Conservation (phyloP, 1,140 invertebrate genomes). For the Sesamia nonagrioides region DNA sequence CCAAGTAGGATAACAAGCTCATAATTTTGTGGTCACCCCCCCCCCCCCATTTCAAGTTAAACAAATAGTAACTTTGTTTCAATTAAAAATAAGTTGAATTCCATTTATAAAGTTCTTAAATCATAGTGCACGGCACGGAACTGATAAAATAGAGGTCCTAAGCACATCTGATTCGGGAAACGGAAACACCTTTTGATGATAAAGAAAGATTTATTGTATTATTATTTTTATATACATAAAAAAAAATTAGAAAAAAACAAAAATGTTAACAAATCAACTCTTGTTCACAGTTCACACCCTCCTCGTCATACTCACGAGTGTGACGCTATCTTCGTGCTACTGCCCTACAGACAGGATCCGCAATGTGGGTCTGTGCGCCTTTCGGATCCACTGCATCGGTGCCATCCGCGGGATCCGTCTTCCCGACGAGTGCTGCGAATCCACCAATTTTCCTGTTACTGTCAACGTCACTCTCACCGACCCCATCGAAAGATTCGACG, state of each 20-base stretch:
- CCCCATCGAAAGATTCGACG: slow-evolving; percentile 61
- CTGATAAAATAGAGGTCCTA: too few relatives aligned
- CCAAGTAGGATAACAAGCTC: too few relatives aligned
- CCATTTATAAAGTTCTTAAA: too few relatives aligned
- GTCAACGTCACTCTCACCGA: slow-evolving; percentile 68
- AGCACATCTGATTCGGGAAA: too few relatives aligned
- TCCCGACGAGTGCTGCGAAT: slow-evolving; percentile 63
- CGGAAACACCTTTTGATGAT: too few relatives aligned
- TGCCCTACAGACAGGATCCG: slow-evolving; percentile 64
- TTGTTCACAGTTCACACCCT: slow-evolving; percentile 58
- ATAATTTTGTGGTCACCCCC: too few relatives aligned
- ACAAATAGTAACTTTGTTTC: too few relatives aligned
- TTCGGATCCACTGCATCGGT: slow-evolving; percentile 65
- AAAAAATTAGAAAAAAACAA: background rate
- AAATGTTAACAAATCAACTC: too few relatives aligned
- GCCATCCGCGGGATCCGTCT: slow-evolving; percentile 61
- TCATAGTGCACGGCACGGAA: too few relatives aligned
- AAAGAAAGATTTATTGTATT: too few relatives aligned
- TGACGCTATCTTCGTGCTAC: slow-evolving; percentile 56
- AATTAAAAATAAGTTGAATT: too few relatives aligned
- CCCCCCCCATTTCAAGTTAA: too few relatives aligned
- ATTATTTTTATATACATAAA: background rate
- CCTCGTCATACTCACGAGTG: slow-evolving; percentile 50
- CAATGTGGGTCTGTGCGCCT: slow-evolving; percentile 64
- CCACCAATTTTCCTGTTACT: slow-evolving; percentile 68